Percentiles rank a stretch among this genome's conserved stretches.
Conservation (phyloP, 2,888 invertebrate genomes). For the Phalangium opilio region DNA sequence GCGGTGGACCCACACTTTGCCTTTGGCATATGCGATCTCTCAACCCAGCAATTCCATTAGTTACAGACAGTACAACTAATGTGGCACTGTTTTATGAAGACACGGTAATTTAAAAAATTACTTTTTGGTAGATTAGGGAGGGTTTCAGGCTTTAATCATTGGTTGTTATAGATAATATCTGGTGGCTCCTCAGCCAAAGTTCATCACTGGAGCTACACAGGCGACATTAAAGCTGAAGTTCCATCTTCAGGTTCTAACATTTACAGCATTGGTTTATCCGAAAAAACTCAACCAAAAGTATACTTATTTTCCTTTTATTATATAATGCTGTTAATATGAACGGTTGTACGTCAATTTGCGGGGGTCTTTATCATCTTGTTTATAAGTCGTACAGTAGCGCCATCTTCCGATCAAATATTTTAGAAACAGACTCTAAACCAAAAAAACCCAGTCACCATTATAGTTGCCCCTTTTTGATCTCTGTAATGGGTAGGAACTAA, state of each 20-base stretch:
- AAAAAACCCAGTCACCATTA: too few species aligned
- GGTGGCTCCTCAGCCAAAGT: slow-evolving; percentile 58
- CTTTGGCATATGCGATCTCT: slow-evolving; percentile 75
- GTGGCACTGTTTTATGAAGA: slow-evolving; percentile 29
- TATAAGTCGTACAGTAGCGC: too few species aligned
- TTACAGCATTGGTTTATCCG: slow-evolving; percentile 55
- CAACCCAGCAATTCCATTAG: slow-evolving; percentile 51
- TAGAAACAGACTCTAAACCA: too few species aligned
- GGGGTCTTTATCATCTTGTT: too few species aligned
- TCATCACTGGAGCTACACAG: slow-evolving; percentile 63
- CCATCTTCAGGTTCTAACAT: slow-evolving; percentile 63
- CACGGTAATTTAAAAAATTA: slow-evolving; percentile 27
- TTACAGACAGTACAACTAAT: slow-evolving; percentile 36
- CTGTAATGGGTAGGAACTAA: too few species aligned
- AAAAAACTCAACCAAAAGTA: slow-evolving; percentile 47
- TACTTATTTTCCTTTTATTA: too few species aligned
- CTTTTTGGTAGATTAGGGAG: too few species aligned
- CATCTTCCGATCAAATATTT: too few species aligned
- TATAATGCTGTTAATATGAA: too few species aligned
- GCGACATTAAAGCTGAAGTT: slow-evolving; percentile 58
- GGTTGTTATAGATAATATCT: slow-evolving; percentile 44
- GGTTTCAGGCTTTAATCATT: too few species aligned
- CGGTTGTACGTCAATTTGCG: too few species aligned
- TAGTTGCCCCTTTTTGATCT: too few species aligned
- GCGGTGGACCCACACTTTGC: slow-evolving; percentile 73